A percentile compares a stretch with the other conserved stretches of the same genome.
These are phyloP conservation scores for Xiphophorus hellerii DNA, from an alignment of 2,113 vertebrate genomes.

Conservation along the genomic window DNA sequence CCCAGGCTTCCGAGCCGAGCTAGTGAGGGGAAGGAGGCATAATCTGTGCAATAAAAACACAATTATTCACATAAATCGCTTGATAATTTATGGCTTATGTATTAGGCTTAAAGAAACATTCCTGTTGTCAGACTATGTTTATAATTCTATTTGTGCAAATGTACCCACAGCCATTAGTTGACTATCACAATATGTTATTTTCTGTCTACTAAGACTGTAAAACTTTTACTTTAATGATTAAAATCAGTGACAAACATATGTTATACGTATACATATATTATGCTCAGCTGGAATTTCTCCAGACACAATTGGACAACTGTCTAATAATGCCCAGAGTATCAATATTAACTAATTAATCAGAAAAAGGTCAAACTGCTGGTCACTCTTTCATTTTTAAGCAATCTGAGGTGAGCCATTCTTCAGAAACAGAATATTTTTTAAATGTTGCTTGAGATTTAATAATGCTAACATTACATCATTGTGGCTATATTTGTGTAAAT, in stretches of 20 bases:
- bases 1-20: constrained; percentile 73
- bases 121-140: constrained; percentile 7
- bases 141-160: constrained; percentile 8
- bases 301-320: not conserved
- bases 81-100: constrained; percentile 74
- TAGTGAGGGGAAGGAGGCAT: constrained; percentile 73
- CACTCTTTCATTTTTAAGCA: not conserved
- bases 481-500: not conserved
- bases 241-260: not conserved
- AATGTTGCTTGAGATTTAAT: not conserved
- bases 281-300: not conserved
- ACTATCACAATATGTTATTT: not conserved
- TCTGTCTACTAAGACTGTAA: not conserved
- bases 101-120: constrained; percentile 22
- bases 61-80: constrained; percentile 82
- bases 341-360: not conserved
- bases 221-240: not conserved
- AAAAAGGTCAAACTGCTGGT: not conserved
- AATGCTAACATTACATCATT: not conserved
- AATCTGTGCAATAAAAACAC: constrained; percentile 82
- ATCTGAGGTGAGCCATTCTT: not conserved
- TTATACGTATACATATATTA: not conserved
- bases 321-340: not conserved
- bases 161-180: not conserved
- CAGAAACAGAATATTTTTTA: not conserved